Evolutionary conservation across 2,888 invertebrate species (phyloP).

Genomic region (Agrotis segetum): DNA sequence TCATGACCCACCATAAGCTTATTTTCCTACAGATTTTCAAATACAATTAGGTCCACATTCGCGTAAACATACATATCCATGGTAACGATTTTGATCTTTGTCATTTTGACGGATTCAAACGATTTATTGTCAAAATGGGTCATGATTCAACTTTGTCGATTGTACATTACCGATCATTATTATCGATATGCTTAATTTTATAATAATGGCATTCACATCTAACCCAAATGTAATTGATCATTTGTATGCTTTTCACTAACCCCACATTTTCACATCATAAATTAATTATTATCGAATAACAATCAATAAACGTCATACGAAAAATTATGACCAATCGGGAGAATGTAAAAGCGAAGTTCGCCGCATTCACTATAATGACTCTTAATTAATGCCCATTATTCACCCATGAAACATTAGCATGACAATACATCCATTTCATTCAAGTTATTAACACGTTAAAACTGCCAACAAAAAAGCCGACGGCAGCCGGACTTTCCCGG

Average conservation of each 20-base stretch:
- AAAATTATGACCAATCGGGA: neutral
- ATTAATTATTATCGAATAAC: neutral
- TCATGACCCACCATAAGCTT: too few species aligned
- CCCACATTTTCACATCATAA: neutral
- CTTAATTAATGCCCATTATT: conserved; percentile 41
- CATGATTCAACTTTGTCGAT: too few species aligned
- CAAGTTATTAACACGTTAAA: conserved; percentile 37
- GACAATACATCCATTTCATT: conserved; percentile 37
- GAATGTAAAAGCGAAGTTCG: conserved; percentile 1
- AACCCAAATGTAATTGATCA: too few species aligned
- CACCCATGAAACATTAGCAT: conserved; percentile 30
- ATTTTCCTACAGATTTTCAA: too few species aligned
- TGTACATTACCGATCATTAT: too few species aligned
- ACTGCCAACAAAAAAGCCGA: conserved; percentile 31
- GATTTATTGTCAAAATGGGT: too few species aligned
- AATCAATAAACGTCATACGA: neutral
- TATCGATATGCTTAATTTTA: too few species aligned
- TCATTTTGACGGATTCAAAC: too few species aligned
- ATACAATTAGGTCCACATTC: too few species aligned
- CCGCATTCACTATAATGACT: conserved; percentile 35
- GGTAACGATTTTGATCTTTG: too few species aligned
- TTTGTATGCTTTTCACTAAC: neutral
- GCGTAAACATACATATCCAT: too few species aligned
- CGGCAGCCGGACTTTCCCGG: conserved; percentile 19
- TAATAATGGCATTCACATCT: neutral